phyloP scores from a whole-genome alignment of 1,140 invertebrate genomes.

The Trissolcus basalis region DNA sequence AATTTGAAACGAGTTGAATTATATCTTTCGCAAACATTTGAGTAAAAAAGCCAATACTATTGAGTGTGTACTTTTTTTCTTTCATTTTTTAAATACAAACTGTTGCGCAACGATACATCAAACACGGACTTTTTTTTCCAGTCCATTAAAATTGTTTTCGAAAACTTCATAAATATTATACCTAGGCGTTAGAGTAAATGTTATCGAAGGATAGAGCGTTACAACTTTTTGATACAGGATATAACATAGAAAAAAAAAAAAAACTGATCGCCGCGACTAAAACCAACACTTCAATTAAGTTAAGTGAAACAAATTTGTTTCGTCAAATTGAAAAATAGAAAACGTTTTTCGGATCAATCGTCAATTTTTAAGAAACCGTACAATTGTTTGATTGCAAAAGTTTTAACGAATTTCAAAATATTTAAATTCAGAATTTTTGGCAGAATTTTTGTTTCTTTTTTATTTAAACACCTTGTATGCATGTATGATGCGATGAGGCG shows the following conservation, averaged over 20 bases:
- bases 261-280: too few species aligned
- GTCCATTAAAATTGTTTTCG: slow-evolving; percentile 11
- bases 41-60: slow-evolving; percentile 1
- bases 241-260: too few species aligned
- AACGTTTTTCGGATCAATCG: too few species aligned
- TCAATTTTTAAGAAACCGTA: too few species aligned
- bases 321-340: too few species aligned
- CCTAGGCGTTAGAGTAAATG: too few species aligned
- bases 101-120: slow-evolving; percentile 16
- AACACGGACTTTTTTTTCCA: slow-evolving; percentile 5
- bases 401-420: too few species aligned
- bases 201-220: not conserved
- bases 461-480: slow-evolving; percentile 47
- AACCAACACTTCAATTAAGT: too few species aligned
- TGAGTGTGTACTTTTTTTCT: slow-evolving; percentile 19
- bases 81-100: slow-evolving; percentile 11
- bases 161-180: slow-evolving; percentile 10
- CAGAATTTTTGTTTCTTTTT: too few species aligned
- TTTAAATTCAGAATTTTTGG: too few species aligned
- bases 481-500: slow-evolving; percentile 30
- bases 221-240: not conserved
- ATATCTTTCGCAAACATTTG: slow-evolving; percentile 26
- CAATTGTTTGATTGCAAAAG: too few species aligned
- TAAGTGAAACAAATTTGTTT: too few species aligned
- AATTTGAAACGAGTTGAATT: not conserved